Evolutionary conservation across 2,113 vertebrate genomes (phyloP).

Genomic region (Triplophysa siluroides): DNA sequence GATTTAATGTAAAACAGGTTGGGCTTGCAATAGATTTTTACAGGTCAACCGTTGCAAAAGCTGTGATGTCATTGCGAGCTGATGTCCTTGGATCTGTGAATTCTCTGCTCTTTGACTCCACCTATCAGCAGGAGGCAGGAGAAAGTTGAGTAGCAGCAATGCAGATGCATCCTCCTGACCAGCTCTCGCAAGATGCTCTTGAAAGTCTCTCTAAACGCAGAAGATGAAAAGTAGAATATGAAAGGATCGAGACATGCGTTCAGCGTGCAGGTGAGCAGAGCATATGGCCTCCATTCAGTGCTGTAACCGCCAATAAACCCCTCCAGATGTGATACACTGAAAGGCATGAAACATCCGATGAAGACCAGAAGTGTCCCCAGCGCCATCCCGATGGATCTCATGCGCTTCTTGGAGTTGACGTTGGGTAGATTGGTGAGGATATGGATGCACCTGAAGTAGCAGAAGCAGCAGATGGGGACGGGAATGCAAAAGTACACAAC

Average conservation of each 20-base stretch:
- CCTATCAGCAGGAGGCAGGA: conserved; percentile 13
- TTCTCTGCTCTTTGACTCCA: conserved; percentile 18
- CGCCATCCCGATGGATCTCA: conserved; percentile 61
- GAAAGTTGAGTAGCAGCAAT: not conserved
- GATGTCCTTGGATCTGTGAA: conserved; percentile 47
- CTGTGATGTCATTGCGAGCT: not conserved
- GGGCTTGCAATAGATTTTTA: not conserved
- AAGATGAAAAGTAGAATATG: conserved; percentile 78
- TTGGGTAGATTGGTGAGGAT: conserved; percentile 53
- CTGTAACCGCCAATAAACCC: conserved; percentile 60
- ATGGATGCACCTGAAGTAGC: conserved; percentile 65
- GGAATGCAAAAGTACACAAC: conserved; percentile 66
- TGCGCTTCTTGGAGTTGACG: conserved; percentile 56
- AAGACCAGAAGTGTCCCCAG: conserved; percentile 65
- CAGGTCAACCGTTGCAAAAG: not conserved
- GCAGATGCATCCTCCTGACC: not conserved
- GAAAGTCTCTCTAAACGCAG: conserved; percentile 61
- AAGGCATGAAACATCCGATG: conserved; percentile 70
- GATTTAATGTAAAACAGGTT: too few relatives aligned
- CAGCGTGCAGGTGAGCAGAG: conserved; percentile 71
- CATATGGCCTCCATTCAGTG: conserved; percentile 64
- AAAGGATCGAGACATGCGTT: conserved; percentile 76
- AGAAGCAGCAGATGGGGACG: conserved; percentile 66
- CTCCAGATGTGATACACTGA: conserved; percentile 73
- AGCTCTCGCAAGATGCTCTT: conserved; percentile 20